Percentiles rank a stretch among this genome's conserved stretches.
Evolutionary conservation across 2,888 invertebrate species (phyloP).

Genomic region (Chrysina gloriosa): DNA sequence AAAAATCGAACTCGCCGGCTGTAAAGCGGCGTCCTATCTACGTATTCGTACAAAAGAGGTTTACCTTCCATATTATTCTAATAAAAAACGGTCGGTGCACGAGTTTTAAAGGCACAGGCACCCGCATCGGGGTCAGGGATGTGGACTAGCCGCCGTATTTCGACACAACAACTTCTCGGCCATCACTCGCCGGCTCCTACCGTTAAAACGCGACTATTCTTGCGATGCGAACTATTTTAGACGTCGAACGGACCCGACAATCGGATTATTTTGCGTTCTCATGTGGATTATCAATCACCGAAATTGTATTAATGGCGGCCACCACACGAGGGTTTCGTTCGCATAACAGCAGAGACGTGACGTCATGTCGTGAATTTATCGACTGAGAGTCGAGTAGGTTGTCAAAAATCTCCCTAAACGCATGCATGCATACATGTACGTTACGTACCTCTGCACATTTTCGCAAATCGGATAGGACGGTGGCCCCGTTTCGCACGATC

Average conservation of each 20-base stretch:
- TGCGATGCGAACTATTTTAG: slow-evolving; percentile 5
- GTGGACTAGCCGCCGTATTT: slow-evolving; percentile 46
- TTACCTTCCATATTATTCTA: slow-evolving; percentile 63
- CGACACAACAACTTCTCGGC: slow-evolving; percentile 76
- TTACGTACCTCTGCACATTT: slow-evolving; percentile 43
- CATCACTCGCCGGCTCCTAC: slow-evolving; percentile 70
- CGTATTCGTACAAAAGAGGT: slow-evolving; percentile 43
- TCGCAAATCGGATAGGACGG: slow-evolving; percentile 6
- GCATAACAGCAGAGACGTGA: slow-evolving; percentile 54
- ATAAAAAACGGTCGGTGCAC: slow-evolving; percentile 56
- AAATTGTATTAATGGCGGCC: slow-evolving; percentile 56
- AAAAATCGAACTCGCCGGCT: neutral
- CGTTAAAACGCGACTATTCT: neutral
- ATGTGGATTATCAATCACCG: slow-evolving; percentile 42
- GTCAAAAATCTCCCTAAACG: neutral
- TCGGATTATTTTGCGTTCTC: slow-evolving; percentile 31
- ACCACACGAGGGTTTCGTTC: slow-evolving; percentile 57
- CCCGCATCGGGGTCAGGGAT: slow-evolving; percentile 61
- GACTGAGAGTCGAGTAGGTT: slow-evolving; percentile 38
- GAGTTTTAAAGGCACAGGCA: slow-evolving; percentile 52
- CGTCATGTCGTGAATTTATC: slow-evolving; percentile 50
- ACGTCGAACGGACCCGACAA: slow-evolving; percentile 12
- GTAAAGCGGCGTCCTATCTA: neutral
- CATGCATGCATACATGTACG: neutral
- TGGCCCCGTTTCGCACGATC: neutral